Evolutionary conservation across 2,888 invertebrate species (phyloP).

Genomic region (Drosophila antonietae): DNA sequence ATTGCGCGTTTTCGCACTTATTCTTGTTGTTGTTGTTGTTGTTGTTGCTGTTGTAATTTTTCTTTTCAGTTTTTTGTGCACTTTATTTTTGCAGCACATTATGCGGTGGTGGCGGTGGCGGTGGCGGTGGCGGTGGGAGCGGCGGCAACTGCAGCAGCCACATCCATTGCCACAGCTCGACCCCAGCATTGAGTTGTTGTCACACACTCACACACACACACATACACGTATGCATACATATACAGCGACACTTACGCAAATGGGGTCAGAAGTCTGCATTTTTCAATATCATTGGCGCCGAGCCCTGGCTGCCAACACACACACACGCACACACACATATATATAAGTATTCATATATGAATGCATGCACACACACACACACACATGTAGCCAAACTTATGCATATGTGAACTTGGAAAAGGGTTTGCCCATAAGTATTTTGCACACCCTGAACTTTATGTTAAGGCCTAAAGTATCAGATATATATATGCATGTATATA

Average conservation of each 20-base stretch:
- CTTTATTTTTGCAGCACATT: conserved; percentile 49
- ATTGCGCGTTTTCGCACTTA: conserved; percentile 54
- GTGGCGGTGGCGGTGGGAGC: conserved; percentile 14
- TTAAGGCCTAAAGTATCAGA: conserved; percentile 30
- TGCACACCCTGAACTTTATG: conserved; percentile 45
- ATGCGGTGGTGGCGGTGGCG: conserved; percentile 43
- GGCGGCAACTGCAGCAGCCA: conserved; percentile 34
- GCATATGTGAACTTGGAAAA: conserved; percentile 48
- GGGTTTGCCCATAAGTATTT: conserved; percentile 20
- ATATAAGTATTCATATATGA: conserved; percentile 1
- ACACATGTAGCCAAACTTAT: conserved; percentile 26
- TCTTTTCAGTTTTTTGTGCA: conserved; percentile 33
- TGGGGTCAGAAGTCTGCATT: conserved; percentile 65
- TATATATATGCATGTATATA: not conserved
- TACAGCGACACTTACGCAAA: conserved; percentile 38
- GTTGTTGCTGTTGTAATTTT: conserved; percentile 5
- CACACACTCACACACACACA: conserved; percentile 24
- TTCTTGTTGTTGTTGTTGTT: conserved; percentile 9
- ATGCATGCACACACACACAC: not conserved
- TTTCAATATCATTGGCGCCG: conserved; percentile 66
- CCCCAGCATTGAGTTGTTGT: conserved; percentile 44
- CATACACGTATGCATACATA: not conserved
- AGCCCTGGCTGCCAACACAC: conserved; percentile 42
- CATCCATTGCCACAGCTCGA: conserved; percentile 32
- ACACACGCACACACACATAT: conserved; percentile 11